Conservation (phyloP, 2,113 vertebrate genomes). For the Cromileptes altivelis region DNA sequence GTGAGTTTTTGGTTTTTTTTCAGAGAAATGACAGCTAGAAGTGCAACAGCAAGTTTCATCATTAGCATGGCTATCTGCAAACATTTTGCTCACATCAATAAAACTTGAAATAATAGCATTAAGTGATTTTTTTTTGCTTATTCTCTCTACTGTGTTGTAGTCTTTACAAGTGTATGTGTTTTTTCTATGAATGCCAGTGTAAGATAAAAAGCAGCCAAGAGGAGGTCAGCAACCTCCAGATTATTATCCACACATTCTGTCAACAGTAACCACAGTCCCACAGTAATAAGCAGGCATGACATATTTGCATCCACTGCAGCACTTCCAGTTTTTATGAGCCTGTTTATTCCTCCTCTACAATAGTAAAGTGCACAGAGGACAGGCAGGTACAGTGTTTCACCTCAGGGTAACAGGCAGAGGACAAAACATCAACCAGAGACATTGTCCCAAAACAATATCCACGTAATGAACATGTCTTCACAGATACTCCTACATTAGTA, state of each 20-base stretch:
- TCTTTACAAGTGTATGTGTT: not conserved
- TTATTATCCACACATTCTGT: not conserved
- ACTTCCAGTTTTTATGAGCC: not conserved
- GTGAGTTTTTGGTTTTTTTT: too few species aligned
- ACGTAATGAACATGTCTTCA: not conserved
- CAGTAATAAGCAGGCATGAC: not conserved
- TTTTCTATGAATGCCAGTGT: not conserved
- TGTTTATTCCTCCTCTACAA: not conserved
- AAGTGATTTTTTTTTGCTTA: too few species aligned
- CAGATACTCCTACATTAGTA: not conserved
- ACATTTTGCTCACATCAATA: not conserved
- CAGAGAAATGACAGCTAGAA: not conserved
- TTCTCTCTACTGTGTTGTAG: not conserved
- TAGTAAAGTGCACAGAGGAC: not conserved
- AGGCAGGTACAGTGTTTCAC: not conserved
- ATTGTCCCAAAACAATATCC: not conserved
- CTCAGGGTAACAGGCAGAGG: conserved; percentile 1
- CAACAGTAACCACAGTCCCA: not conserved
- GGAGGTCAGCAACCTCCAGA: conserved; percentile 2
- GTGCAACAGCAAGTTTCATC: not conserved
- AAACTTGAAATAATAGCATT: not conserved
- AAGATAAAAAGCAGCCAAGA: not conserved
- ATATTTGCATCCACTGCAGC: not conserved
- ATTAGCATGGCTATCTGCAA: not conserved
- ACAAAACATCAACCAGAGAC: not conserved